phyloP scores from a whole-genome alignment of 2,113 vertebrate species.

The Lonchura striata region DNA sequence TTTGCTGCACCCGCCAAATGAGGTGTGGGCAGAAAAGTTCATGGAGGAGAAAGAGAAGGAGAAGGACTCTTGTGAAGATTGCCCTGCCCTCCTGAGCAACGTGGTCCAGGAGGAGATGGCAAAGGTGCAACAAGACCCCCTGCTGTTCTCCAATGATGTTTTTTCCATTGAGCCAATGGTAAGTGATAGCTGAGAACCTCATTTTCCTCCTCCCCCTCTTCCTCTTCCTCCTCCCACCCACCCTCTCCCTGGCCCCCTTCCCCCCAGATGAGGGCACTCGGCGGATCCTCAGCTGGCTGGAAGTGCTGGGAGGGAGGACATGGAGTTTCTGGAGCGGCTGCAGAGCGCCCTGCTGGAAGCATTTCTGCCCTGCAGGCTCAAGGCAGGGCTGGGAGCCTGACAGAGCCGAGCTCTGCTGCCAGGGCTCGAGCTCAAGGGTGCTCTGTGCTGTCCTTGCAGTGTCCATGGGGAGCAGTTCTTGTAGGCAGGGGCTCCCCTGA shows the following conservation, averaged over 20 bases:
- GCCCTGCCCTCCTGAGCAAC: too few relatives aligned
- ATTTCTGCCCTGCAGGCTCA: background rate
- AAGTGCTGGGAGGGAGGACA: background rate
- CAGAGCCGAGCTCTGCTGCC: background rate
- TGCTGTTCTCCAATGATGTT: too few relatives aligned
- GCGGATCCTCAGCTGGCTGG: background rate
- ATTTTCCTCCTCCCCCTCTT: background rate
- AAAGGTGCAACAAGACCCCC: too few relatives aligned
- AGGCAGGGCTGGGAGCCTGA: background rate
- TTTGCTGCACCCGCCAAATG: too few relatives aligned
- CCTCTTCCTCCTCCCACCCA: background rate
- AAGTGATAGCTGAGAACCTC: too few relatives aligned
- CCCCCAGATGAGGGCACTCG: background rate
- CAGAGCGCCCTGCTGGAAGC: background rate
- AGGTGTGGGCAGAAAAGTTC: too few relatives aligned
- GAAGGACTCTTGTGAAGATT: too few relatives aligned
- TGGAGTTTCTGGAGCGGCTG: background rate
- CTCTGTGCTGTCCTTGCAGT: background rate
- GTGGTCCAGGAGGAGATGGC: too few relatives aligned
- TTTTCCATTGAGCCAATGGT: too few relatives aligned
- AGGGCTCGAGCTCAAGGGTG: background rate
- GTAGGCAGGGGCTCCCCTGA: background rate
- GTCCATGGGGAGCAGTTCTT: background rate
- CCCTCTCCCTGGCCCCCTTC: too few relatives aligned
- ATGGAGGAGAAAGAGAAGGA: too few relatives aligned